Evolutionary conservation across 2,888 invertebrate genomes (phyloP).

Genomic region (Nyleta sp.): DNA sequence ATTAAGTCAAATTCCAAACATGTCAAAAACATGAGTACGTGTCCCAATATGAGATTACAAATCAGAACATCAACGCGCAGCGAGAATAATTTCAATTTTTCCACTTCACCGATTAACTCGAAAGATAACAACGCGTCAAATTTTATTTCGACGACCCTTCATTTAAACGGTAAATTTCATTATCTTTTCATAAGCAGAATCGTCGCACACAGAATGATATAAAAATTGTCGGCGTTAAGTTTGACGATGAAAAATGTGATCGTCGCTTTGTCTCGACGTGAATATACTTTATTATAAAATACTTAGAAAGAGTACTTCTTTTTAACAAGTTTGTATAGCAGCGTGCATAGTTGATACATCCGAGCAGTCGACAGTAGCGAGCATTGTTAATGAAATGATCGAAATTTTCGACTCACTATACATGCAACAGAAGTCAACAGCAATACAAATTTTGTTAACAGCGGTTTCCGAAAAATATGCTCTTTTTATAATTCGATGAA

Average conservation of each 20-base stretch:
- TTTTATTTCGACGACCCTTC: too few species aligned
- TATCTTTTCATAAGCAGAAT: not conserved
- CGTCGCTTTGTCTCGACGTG: not conserved
- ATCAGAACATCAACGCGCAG: too few species aligned
- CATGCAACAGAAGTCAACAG: not conserved
- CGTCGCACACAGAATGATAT: not conserved
- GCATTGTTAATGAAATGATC: slow-evolving; percentile 17
- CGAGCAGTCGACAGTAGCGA: not conserved
- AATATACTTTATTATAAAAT: not conserved
- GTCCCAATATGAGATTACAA: too few species aligned
- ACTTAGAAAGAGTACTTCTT: not conserved
- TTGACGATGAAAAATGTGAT: not conserved
- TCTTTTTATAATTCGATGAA: too few species aligned
- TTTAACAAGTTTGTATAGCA: not conserved
- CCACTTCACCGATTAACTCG: too few species aligned
- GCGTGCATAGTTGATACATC: not conserved
- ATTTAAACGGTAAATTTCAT: not conserved
- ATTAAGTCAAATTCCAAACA: too few species aligned
- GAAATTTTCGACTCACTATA: not conserved
- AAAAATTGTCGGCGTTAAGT: not conserved
- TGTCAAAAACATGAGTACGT: too few species aligned
- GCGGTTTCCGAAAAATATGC: not conserved
- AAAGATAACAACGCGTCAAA: too few species aligned
- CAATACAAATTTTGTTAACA: slow-evolving; percentile 1
- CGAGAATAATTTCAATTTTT: too few species aligned